Percentiles rank a stretch among this genome's conserved stretches.
phyloP scores from a whole-genome alignment of 53 echinoderm and acorn worm genomes.

The Hippasteria phrygiana region DNA sequence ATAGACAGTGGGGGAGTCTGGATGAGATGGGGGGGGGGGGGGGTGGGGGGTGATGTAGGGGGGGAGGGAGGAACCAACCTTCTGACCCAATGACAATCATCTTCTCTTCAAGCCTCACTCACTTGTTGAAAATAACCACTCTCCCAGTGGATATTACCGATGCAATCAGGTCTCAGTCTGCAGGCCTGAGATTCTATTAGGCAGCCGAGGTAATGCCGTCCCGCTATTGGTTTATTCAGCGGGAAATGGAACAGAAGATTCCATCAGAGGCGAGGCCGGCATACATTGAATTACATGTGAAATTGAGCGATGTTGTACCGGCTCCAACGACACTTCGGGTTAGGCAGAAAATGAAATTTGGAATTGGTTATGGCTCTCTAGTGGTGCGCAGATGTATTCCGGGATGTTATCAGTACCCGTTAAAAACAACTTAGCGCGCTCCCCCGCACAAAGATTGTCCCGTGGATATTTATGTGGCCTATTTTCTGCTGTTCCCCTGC shows the following conservation, averaged over 20 bases:
- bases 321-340: constrained; percentile 58
- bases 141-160: constrained; percentile 46
- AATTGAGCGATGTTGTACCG: constrained; percentile 50
- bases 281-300: constrained; percentile 62
- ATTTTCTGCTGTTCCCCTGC: neutral
- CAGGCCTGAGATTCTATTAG: constrained; percentile 44
- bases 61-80: neutral
- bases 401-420: constrained; percentile 54
- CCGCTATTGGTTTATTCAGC: constrained; percentile 46
- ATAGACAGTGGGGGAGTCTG: constrained; percentile 35
- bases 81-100: constrained; percentile 4
- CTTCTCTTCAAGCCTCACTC: neutral
- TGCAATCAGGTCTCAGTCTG: constrained; percentile 42
- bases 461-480: constrained; percentile 53
- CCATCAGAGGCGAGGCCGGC: constrained; percentile 36
- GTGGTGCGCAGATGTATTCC: constrained; percentile 47
- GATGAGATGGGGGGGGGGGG: neutral
- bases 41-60: neutral
- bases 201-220: constrained; percentile 17
- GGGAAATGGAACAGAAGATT: constrained; percentile 56
- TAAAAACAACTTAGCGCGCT: constrained; percentile 48
- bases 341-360: constrained; percentile 59
- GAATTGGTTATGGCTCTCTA: constrained; percentile 55
- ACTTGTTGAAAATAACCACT: constrained; percentile 55
- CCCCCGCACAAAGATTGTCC: constrained; percentile 5